phyloP scores from a whole-genome alignment of 1,140 invertebrate genomes.

The Gryon sp. region DNA sequence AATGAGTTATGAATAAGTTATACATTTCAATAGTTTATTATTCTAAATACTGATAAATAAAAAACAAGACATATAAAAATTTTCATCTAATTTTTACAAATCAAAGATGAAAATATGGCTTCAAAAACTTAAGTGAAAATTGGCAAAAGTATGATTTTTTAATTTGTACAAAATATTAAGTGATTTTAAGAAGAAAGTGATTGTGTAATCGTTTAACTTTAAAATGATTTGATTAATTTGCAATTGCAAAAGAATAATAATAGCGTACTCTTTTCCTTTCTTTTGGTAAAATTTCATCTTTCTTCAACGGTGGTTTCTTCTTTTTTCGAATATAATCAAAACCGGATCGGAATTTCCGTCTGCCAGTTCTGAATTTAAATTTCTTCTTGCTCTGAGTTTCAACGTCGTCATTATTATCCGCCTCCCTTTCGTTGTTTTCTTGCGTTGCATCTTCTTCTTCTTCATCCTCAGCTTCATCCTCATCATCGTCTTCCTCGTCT shows the following conservation, averaged over 20 bases:
- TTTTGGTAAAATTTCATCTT: conserved; percentile 73
- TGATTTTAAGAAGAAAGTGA: no score
- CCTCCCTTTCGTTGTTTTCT: conserved; percentile 65
- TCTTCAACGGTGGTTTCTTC: conserved; percentile 83
- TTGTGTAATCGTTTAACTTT: no score
- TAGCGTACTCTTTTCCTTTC: conserved; percentile 75
- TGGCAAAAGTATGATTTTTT: no score
- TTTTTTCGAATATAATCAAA: conserved; percentile 95
- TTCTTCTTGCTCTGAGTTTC: conserved; percentile 76
- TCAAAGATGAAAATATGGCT: no score
- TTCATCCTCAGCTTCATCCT: conserved; percentile 65
- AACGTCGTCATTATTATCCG: conserved; percentile 66
- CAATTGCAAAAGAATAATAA: conserved; percentile 9
- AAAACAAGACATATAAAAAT: no score
- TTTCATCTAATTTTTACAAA: no score
- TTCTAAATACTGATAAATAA: background rate
- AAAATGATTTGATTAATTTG: no score
- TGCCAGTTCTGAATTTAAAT: conserved; percentile 79
- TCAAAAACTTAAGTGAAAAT: no score
- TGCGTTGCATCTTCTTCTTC: conserved; percentile 73
- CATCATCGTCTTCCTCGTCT: conserved; percentile 73
- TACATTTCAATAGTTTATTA: no score
- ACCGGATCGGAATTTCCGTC: conserved; percentile 85
- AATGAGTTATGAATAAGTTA: no score
- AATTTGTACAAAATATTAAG: conserved; percentile 48